Evolutionary conservation across 2,888 invertebrate species (phyloP).

Genomic region (Conchocele bisecta): DNA sequence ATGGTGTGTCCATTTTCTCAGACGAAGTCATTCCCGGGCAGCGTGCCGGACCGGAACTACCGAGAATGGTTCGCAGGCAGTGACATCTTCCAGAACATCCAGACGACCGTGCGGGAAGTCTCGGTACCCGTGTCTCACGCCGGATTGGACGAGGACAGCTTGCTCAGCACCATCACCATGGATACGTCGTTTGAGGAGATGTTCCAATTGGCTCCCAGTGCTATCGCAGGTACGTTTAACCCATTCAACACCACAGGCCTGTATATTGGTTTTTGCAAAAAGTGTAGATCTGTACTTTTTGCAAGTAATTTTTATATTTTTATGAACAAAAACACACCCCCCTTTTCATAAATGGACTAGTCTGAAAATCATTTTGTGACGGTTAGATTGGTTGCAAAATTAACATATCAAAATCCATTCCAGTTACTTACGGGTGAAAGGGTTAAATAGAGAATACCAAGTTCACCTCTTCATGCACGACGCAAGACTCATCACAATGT

Average conservation of each 20-base stretch:
- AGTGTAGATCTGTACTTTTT: too few species aligned
- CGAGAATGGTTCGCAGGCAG: slow-evolving; percentile 81
- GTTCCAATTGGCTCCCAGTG: slow-evolving; percentile 75
- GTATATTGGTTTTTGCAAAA: too few species aligned
- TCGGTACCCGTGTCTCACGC: slow-evolving; percentile 57
- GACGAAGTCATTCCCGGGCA: slow-evolving; percentile 56
- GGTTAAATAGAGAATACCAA: too few species aligned
- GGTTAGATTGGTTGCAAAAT: too few species aligned
- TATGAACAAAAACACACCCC: too few species aligned
- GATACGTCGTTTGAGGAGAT: slow-evolving; percentile 73
- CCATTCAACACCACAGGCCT: too few species aligned
- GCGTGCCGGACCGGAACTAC: slow-evolving; percentile 80
- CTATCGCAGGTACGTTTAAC: slow-evolving; percentile 64
- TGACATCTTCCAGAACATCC: slow-evolving; percentile 77
- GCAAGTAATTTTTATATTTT: too few species aligned
- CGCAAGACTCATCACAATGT: not conserved
- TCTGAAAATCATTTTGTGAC: too few species aligned
- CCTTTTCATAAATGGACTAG: too few species aligned
- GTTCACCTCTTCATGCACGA: not conserved
- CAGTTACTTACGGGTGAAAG: too few species aligned
- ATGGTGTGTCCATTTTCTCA: not conserved
- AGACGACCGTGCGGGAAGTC: slow-evolving; percentile 73
- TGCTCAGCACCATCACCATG: slow-evolving; percentile 55
- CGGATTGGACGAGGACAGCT: slow-evolving; percentile 30
- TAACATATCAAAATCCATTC: too few species aligned